Conservation (phyloP, 2,113 vertebrate species). For the Callipepla squamata region DNA sequence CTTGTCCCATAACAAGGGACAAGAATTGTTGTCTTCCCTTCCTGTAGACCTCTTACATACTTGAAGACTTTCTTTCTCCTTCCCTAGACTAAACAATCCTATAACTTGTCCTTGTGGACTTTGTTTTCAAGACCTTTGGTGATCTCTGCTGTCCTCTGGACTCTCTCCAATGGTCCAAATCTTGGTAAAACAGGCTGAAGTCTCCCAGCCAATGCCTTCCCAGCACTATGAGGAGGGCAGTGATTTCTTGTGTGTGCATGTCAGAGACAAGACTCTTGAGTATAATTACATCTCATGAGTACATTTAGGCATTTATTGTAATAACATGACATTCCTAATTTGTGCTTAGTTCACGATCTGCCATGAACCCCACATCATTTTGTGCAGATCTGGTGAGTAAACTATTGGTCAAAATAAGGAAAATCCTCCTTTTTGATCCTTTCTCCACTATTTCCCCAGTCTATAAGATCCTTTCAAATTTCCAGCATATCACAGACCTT, state of each 20-base stretch:
- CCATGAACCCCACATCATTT: not conserved
- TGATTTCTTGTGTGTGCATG: rapidly evolving
- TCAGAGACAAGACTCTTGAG: not conserved
- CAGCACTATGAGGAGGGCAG: not conserved
- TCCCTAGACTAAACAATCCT: not conserved
- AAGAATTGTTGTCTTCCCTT: not conserved
- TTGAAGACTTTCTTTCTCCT: not conserved
- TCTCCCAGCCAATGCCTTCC: not conserved
- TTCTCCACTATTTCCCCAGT: not conserved
- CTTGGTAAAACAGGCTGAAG: not conserved
- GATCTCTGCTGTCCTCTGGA: not conserved
- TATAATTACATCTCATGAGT: rapidly evolving
- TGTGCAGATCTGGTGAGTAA: not conserved
- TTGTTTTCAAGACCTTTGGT: not conserved
- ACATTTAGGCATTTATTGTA: not conserved
- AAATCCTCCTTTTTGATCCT: not conserved
- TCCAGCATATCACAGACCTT: not conserved
- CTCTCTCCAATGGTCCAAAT: not conserved
- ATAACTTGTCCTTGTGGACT: not conserved
- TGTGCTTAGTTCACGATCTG: not conserved
- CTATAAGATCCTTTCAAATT: not conserved
- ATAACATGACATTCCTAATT: not conserved
- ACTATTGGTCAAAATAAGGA: not conserved
- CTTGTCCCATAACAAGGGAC: not conserved
- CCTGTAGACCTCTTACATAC: not conserved